These are phyloP conservation scores for Helostoma temminkii DNA, from an alignment of 2,797 vertebrate genomes.

Conservation along the genomic window DNA sequence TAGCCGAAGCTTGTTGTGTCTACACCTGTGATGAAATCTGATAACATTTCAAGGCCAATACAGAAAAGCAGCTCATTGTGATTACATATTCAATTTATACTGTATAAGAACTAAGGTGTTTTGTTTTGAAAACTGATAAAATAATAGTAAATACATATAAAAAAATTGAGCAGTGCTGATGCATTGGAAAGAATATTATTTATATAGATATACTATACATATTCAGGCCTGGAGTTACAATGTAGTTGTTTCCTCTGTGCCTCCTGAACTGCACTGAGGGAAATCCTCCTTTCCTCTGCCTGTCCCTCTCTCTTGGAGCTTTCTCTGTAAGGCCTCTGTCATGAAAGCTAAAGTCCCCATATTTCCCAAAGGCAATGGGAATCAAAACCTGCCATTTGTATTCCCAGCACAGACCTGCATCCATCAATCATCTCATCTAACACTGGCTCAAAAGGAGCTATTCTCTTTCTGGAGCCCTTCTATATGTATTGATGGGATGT, in stretches of 20 bases:
- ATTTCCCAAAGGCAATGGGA: constrained; percentile 68
- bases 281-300: constrained; percentile 19
- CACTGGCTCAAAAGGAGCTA: constrained; percentile 65
- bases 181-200: too few species aligned
- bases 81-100: too few species aligned
- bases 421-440: constrained; percentile 82
- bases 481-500: constrained; percentile 69
- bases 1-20: too few species aligned
- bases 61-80: too few species aligned
- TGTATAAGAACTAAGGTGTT: too few species aligned
- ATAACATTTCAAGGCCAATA: too few species aligned
- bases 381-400: constrained; percentile 79
- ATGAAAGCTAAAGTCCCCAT: constrained; percentile 71
- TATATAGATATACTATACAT: too few species aligned
- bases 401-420: constrained; percentile 77
- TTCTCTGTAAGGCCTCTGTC: constrained; percentile 56
- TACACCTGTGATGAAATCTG: too few species aligned
- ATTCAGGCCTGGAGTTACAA: too few species aligned
- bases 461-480: constrained; percentile 63
- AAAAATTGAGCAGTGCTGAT: too few species aligned
- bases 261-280: constrained; percentile 22
- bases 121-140: too few species aligned
- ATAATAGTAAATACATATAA: too few species aligned
- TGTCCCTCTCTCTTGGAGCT: constrained; percentile 21
- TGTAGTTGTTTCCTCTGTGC: constrained; percentile 17